A percentile compares a stretch with the other conserved stretches of the same genome.
These are phyloP conservation scores for Ormia ochracea DNA, from an alignment of 2,888 invertebrate genomes.

Conservation along the genomic window DNA sequence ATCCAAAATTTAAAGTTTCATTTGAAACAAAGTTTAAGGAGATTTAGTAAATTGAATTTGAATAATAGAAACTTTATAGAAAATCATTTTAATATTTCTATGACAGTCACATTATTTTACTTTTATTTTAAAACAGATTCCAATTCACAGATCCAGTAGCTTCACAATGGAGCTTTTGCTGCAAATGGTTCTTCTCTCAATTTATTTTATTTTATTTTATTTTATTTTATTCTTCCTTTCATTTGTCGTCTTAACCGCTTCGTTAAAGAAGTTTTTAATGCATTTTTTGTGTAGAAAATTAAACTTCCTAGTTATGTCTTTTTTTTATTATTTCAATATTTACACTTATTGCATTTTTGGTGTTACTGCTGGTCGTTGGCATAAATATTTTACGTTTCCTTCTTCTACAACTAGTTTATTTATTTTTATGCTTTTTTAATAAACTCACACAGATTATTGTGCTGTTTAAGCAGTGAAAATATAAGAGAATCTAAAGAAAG, in stretches of 20 bases:
- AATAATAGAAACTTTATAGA: neutral
- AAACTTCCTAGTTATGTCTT: constrained; percentile 58
- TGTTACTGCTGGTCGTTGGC: constrained; percentile 63
- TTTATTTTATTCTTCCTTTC: too few species aligned
- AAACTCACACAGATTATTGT: constrained; percentile 34
- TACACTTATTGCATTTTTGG: constrained; percentile 61
- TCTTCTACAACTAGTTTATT: constrained; percentile 20
- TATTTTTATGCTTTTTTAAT: constrained; percentile 32
- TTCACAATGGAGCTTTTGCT: neutral
- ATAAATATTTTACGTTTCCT: constrained; percentile 51
- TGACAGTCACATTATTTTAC: too few species aligned
- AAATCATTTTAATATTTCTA: too few species aligned
- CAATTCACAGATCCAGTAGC: neutral
- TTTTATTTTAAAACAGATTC: neutral
- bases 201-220: neutral
- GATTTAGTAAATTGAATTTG: constrained; percentile 15
- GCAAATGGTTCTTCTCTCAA: neutral
- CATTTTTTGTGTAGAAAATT: constrained; percentile 43
- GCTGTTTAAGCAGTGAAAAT: constrained; percentile 14
- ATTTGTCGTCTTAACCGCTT: constrained; percentile 11
- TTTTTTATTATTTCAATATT: constrained; percentile 53
- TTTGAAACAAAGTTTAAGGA: neutral
- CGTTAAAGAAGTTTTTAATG: constrained; percentile 42
- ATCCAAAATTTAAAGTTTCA: neutral
- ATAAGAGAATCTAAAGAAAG: constrained; percentile 22